Percentiles rank a stretch among this genome's conserved stretches.
phyloP scores from a whole-genome alignment of 1,140 invertebrate species.

The Probaryconus sp. region DNA sequence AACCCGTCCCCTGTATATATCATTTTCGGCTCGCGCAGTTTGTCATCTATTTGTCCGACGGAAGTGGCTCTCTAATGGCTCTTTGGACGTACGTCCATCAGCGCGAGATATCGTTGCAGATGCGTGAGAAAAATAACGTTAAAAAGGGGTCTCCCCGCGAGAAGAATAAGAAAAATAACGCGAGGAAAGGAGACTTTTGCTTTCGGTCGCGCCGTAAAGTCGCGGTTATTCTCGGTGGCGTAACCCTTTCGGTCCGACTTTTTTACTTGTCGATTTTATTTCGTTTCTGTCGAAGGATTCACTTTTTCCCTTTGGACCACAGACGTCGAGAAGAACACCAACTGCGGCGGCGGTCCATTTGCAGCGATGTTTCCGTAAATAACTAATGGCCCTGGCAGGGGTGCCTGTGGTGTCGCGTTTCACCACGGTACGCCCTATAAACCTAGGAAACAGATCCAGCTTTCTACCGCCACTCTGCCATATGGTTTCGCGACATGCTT shows the following conservation, averaged over 20 bases:
- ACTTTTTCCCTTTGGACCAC: constrained; percentile 61
- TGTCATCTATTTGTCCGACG: constrained; percentile 55
- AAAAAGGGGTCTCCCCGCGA: constrained; percentile 1
- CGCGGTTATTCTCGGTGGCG: constrained; percentile 48
- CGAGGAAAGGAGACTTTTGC: constrained; percentile 17
- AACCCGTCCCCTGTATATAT: constrained; percentile 17
- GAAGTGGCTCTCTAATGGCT: constrained; percentile 50
- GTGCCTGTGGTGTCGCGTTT: constrained; percentile 69
- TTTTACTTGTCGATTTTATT: constrained; percentile 45
- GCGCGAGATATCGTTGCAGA: constrained; percentile 29
- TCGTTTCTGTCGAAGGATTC: constrained; percentile 48
- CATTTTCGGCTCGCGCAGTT: constrained; percentile 39
- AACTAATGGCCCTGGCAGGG: constrained; percentile 68
- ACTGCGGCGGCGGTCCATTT: constrained; percentile 69
- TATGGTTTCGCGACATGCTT: constrained; percentile 61
- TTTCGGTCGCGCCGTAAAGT: constrained; percentile 36
- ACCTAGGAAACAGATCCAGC: constrained; percentile 63
- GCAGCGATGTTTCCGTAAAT: constrained; percentile 71
- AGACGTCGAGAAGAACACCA: constrained; percentile 58
- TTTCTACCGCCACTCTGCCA: constrained; percentile 49
- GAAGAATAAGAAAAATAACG: not conserved
- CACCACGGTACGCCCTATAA: constrained; percentile 64
- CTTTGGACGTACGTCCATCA: constrained; percentile 36
- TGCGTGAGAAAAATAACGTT: constrained; percentile 50
- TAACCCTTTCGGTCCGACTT: constrained; percentile 59